These are phyloP conservation scores for Chrysemys picta DNA, from an alignment of 2,113 vertebrate genomes.

Conservation along the genomic window DNA sequence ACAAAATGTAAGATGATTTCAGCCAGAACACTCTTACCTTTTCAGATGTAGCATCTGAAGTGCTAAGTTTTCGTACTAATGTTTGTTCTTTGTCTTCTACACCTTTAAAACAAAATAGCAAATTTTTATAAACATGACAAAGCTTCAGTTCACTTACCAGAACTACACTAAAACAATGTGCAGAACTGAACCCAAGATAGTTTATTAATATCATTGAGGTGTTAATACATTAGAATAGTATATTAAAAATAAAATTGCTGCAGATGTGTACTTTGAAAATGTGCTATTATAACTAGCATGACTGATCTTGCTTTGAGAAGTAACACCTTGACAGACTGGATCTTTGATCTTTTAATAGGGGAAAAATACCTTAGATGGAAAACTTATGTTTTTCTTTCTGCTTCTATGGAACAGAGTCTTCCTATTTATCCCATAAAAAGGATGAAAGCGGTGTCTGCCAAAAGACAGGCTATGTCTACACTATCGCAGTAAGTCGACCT, in stretches of 20 bases:
- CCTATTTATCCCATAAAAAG: not conserved
- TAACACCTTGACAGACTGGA: not conserved
- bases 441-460: not conserved
- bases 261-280: not conserved
- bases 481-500: too few relatives aligned
- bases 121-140: slow-evolving; percentile 29
- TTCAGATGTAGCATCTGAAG: slow-evolving; percentile 78
- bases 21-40: slow-evolving; percentile 69
- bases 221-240: not conserved
- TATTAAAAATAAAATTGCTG: not conserved
- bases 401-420: not conserved
- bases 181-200: not conserved
- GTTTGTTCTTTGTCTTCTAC: slow-evolving; percentile 80
- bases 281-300: not conserved
- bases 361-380: too few relatives aligned
- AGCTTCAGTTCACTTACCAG: not conserved
- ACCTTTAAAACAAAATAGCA: slow-evolving; percentile 69
- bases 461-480: not conserved
- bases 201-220: not conserved
- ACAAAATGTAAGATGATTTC: not conserved
- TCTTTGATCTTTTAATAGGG: not conserved
- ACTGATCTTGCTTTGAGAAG: not conserved
- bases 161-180: slow-evolving; percentile 7
- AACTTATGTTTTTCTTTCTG: not conserved
- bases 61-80: slow-evolving; percentile 73